Evolutionary conservation across 1,140 invertebrate species (phyloP), one percentile per base, ranked within the genome.

Genomic region (Cecropterus lyciades): DNA sequence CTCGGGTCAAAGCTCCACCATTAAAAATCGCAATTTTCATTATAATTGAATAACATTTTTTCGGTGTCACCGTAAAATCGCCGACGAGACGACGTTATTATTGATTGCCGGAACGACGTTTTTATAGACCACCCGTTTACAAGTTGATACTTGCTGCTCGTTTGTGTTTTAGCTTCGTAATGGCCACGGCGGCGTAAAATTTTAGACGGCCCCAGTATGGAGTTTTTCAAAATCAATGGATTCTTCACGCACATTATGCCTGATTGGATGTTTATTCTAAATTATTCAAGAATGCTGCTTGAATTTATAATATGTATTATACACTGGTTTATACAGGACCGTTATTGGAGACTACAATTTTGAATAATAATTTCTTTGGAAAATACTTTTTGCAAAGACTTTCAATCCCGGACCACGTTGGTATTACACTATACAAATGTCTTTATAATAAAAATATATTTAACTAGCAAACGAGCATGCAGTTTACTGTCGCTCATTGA

Each of bases 11-110:
- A n/a, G n/a, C 20, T 24, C 20, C 1, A 24, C 5, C 1, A 24
- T 16, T 27, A 37, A 53, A 53, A 53, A 37, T 37, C 11, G 51
- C 51, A n/a, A 53, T 37, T 53, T 11, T 0, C 30, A 30, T 33
- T 17, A 37, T 53, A 37, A 37, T 53, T 53, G 10, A 53, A 37
- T 40, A 53, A 3, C 55, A 57, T 56, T 57, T 70, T 72, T 71
- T 73, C 5, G n/a, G 11, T 15, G 14, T 57, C 20, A 57, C 55
- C 55, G 55, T 57, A 57, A 57, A 56, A 57, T 57, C 14, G 42
- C 15, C 15, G 2, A 11, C 9, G 30, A 51, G 17, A 51, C 15
- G n/a, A n/a, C n/a, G n/a, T n/a, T 20, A 51, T 63, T 63, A 40
- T 51, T 52, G 45, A 48, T 49, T 14, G 48, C 15, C 30, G 48